These are phyloP conservation scores for Drosophila nigrodunni DNA, from an alignment of 1,140 invertebrate genomes.

Conservation along the genomic window DNA sequence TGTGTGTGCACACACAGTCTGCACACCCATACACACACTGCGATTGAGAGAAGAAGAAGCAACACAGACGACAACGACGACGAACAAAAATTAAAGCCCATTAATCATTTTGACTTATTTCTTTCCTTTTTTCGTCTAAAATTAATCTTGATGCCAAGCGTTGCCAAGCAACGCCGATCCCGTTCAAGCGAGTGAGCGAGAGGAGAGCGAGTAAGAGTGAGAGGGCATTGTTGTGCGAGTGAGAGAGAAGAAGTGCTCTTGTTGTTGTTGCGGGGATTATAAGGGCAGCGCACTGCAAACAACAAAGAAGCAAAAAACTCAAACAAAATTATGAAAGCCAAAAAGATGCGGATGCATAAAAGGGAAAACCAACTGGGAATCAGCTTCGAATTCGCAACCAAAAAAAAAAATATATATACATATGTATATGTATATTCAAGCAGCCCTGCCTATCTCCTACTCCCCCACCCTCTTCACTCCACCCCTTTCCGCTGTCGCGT, in stretches of 20 bases:
- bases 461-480: background rate
- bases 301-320: conserved; percentile 31
- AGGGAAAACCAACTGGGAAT: conserved; percentile 50
- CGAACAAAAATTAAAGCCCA: conserved; percentile 80
- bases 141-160: conserved; percentile 81
- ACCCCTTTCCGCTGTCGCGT: background rate
- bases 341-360: conserved; percentile 48
- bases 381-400: conserved; percentile 41
- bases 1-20: conserved; percentile 11
- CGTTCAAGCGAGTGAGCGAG: conserved; percentile 9
- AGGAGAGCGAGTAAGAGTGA: conserved; percentile 28
- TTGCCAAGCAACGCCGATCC: conserved; percentile 60
- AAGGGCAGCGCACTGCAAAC: conserved; percentile 51
- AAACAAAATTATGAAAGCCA: conserved; percentile 49
- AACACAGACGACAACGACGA: conserved; percentile 34
- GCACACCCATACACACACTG: conserved; percentile 4
- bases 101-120: conserved; percentile 84
- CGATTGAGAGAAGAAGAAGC: conserved; percentile 11
- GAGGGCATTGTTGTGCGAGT: conserved; percentile 16
- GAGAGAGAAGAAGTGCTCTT: conserved; percentile 4
- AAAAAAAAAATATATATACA: background rate
- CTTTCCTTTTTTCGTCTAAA: conserved; percentile 83
- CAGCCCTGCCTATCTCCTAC: background rate
- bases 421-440: background rate
- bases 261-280: conserved; percentile 61